phyloP scores from a whole-genome alignment of 1,140 invertebrate genomes.

The Contarinia nasturtii region DNA sequence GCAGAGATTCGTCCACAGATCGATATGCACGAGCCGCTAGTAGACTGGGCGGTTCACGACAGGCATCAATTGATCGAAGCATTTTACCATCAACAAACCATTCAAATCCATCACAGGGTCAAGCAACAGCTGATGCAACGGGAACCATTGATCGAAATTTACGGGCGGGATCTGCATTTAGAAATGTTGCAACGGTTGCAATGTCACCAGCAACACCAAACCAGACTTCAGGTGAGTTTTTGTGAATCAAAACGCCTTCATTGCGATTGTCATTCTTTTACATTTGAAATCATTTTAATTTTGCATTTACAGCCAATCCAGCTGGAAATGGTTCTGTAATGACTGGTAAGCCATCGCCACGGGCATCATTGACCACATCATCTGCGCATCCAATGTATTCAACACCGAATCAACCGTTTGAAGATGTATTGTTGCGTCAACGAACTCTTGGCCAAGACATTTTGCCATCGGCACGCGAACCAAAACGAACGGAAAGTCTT shows the following conservation, averaged over 20 bases:
- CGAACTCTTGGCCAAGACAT: conserved; percentile 69
- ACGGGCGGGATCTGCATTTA: conserved; percentile 29
- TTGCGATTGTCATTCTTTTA: conserved; percentile 3
- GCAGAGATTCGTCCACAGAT: conserved; percentile 72
- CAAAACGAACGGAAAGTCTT: conserved; percentile 73
- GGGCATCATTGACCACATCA: conserved; percentile 4
- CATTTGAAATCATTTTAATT: conserved; percentile 3
- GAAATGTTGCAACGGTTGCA: conserved; percentile 29
- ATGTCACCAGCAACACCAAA: conserved; percentile 7
- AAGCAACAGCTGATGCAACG: conserved; percentile 24
- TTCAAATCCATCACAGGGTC: conserved; percentile 14
- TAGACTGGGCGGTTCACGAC: conserved; percentile 39
- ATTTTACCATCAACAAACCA: conserved; percentile 14
- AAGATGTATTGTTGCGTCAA: conserved; percentile 59
- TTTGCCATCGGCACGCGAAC: conserved; percentile 60
- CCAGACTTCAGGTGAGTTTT: conserved; percentile 14
- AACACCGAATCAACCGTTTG: conserved; percentile 39
- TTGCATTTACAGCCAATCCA: conserved; percentile 7
- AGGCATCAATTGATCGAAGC: conserved; percentile 51
- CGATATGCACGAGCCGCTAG: conserved; percentile 46
- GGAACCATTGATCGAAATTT: conserved; percentile 28
- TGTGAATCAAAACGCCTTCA: conserved; percentile 18
- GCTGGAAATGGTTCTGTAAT: conserved; percentile 25
- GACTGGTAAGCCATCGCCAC: conserved; percentile 23
- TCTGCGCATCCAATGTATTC: conserved; percentile 6